A percentile compares a stretch with the other conserved stretches of the same genome.
These are phyloP conservation scores for Sinotaia quadrata DNA, from an alignment of 2,888 invertebrate species.

Conservation along the genomic window DNA sequence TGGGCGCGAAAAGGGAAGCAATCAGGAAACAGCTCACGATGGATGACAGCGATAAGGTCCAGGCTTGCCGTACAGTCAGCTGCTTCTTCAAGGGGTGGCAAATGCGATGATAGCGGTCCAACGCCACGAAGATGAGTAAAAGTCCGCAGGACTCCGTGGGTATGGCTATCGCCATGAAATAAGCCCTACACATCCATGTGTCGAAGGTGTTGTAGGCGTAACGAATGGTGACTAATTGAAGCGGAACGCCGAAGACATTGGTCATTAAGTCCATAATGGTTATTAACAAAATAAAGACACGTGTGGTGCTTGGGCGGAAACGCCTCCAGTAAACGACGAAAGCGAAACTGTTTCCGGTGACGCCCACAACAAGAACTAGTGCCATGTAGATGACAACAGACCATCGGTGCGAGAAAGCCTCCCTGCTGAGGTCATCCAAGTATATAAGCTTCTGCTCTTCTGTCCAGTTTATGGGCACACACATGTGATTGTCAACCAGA, in stretches of 20 bases:
- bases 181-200: slow-evolving; percentile 35
- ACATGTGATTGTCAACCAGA: too few relatives aligned
- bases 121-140: slow-evolving; percentile 39
- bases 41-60: slow-evolving; percentile 28
- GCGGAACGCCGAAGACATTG: slow-evolving; percentile 40
- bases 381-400: slow-evolving; percentile 39
- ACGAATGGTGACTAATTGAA: slow-evolving; percentile 41
- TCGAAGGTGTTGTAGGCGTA: slow-evolving; percentile 44
- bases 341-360: slow-evolving; percentile 39
- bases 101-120: slow-evolving; percentile 45
- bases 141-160: slow-evolving; percentile 38
- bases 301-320: slow-evolving; percentile 42
- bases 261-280: slow-evolving; percentile 41
- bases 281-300: slow-evolving; percentile 45
- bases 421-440: slow-evolving; percentile 28
- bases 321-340: slow-evolving; percentile 40
- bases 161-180: slow-evolving; percentile 39
- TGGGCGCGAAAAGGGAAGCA: too few relatives aligned
- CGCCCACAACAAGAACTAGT: slow-evolving; percentile 35
- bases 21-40: too few relatives aligned
- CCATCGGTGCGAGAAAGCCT: slow-evolving; percentile 31
- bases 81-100: slow-evolving; percentile 44
- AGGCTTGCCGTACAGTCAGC: slow-evolving; percentile 34
- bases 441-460: not conserved
- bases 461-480: not conserved